Evolutionary conservation across 2,797 vertebrate genomes (phyloP).

Genomic region (Lateolabrax maculatus): DNA sequence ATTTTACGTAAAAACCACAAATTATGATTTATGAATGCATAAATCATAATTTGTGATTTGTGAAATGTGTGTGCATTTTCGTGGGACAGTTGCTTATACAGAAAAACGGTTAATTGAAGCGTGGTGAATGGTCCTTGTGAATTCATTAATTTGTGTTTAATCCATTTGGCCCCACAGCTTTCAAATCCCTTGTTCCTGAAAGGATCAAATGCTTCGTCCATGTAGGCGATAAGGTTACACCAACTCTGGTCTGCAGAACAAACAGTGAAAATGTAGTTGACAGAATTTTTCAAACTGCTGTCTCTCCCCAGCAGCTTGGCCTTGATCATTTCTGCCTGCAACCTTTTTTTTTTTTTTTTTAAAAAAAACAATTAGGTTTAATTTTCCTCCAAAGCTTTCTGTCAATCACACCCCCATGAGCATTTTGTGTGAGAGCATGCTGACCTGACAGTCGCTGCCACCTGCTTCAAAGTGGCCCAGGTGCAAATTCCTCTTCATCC

Average conservation of each 20-base stretch:
- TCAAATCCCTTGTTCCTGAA: background rate
- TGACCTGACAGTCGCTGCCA: constrained; percentile 62
- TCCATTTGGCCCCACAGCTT: background rate
- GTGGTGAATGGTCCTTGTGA: background rate
- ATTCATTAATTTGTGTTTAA: background rate
- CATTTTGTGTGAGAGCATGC: constrained; percentile 15
- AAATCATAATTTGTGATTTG: background rate
- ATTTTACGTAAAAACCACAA: background rate
- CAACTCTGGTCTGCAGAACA: background rate
- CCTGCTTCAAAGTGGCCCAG: constrained; percentile 73
- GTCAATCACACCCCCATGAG: constrained; percentile 61
- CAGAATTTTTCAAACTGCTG: background rate
- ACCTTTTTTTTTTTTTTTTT: background rate
- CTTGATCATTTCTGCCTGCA: constrained; percentile 8
- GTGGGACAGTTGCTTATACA: too few species aligned
- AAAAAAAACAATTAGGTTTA: constrained; percentile 26
- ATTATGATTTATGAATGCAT: background rate
- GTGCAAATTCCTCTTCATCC: constrained; percentile 66
- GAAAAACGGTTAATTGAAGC: too few species aligned
- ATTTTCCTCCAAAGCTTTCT: constrained; percentile 25
- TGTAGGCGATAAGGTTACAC: background rate
- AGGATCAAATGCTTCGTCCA: background rate
- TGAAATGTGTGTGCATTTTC: background rate
- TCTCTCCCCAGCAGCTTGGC: background rate
- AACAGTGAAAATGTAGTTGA: background rate